Conservation (phyloP, 1,140 invertebrate species). For the Apis mellifera region DNA sequence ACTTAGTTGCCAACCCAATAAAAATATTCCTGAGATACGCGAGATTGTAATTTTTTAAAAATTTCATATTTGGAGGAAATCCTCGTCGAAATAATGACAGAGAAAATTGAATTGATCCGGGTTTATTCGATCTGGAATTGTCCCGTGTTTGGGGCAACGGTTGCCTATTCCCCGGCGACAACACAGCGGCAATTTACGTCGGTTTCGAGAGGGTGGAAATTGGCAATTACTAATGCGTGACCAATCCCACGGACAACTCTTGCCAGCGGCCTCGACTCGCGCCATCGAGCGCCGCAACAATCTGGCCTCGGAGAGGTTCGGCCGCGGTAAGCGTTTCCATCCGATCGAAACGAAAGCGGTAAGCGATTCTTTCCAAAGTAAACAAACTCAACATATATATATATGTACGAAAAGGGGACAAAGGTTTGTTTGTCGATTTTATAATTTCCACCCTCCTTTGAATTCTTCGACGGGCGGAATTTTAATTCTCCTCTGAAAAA, state of each 20-base stretch:
- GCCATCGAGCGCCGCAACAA: conserved; percentile 44
- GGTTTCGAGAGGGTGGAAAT: conserved; percentile 57
- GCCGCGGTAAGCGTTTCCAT: background rate
- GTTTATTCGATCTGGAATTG: conserved; percentile 42
- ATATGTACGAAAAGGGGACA: no score
- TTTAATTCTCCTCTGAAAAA: no score
- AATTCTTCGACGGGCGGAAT: no score
- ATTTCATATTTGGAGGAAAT: no score
- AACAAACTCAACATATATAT: no score
- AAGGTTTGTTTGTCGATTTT: no score
- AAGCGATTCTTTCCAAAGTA: background rate
- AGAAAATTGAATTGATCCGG: conserved; percentile 61
- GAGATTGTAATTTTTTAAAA: no score
- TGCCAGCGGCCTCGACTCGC: conserved; percentile 39
- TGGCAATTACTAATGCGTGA: conserved; percentile 69
- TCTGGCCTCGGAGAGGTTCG: conserved; percentile 34
- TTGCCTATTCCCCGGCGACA: conserved; percentile 57
- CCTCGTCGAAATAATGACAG: conserved; percentile 51
- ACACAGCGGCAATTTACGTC: conserved; percentile 57
- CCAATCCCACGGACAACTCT: conserved; percentile 48
- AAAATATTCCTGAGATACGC: no score
- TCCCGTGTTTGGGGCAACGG: conserved; percentile 52
- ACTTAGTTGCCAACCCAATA: no score
- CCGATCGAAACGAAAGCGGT: background rate
- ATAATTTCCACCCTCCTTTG: no score